Base-by-base conservation (phyloP, 2,888 invertebrate species). In the Troides oblongomaculatus region DNA sequence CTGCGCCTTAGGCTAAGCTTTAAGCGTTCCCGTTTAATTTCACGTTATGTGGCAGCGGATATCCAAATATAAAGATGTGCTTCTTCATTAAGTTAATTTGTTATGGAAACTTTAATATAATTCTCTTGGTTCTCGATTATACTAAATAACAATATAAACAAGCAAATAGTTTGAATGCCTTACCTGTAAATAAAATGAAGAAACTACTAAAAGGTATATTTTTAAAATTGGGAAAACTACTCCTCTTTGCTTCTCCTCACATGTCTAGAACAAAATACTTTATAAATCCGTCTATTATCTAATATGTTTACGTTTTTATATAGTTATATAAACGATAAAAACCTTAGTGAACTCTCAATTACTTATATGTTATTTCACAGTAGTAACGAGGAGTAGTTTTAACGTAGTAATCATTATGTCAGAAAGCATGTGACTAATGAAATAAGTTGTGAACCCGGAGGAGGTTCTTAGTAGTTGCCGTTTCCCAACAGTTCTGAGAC, bases 391-490 rank as follows among this genome's bases (percentile, higher is more conserved):
- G n/a, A 66, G 50, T 30, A 60, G 21, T 50, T 50, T 60, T 53
- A 66, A 66, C 60, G 46, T 50, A 67, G 18, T 23, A 56, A 62
- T 43, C 10, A 46, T 62, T 43, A 25, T 39, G 67, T 67, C 62
- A 62, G 43, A 21, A 61, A 56, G 62, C 67, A 67, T 23, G 62
- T 67, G 67, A 67, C 43, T 62, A 67, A 67, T 67, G 67, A 67
- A 67, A 62, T 67, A 58, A 62, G 67, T 67, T 62, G 57, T 30
- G 57, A 62, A 62, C 62, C 23, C 62, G 57, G 56, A 39, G 25
- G 56, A 46, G 43, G 66, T 67, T 62, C 62, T 67, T 67, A 46
- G 56, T n/a, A 18, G 25, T 66, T 46, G 17, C 43, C 39, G 62
- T 62, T 46, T 57, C 62, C 62, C 57, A 30, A 12, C 62, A 56